These are phyloP conservation scores for Carassius auratus DNA, from an alignment of 2,113 vertebrate species.

Conservation along the genomic window DNA sequence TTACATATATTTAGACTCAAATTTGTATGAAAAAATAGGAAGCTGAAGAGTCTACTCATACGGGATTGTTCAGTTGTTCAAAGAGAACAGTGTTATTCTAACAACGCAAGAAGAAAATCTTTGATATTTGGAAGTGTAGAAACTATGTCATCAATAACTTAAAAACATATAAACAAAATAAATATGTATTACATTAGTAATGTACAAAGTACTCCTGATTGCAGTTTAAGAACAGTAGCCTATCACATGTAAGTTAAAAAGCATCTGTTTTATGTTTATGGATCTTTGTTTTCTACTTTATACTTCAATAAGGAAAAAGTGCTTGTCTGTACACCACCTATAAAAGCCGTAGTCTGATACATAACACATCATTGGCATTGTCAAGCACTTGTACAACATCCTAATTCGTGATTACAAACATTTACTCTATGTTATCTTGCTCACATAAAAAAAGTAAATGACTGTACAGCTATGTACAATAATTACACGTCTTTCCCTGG, in stretches of 20 bases:
- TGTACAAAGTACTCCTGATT: conserved; percentile 71
- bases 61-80: background rate
- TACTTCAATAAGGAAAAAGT: conserved; percentile 69
- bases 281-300: conserved; percentile 49
- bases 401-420: conserved; percentile 51
- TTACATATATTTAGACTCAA: conserved; percentile 31
- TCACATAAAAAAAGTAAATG: conserved; percentile 44
- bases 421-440: conserved; percentile 42
- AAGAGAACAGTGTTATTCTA: conserved; percentile 21
- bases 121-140: conserved; percentile 59
- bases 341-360: conserved; percentile 40
- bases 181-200: conserved; percentile 79
- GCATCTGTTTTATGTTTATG: conserved; percentile 46
- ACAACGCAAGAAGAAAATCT: conserved; percentile 47
- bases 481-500: conserved; percentile 37
- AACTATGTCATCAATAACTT: conserved; percentile 76
- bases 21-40: conserved; percentile 41
- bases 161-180: conserved; percentile 76
- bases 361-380: conserved; percentile 45
- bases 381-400: conserved; percentile 59
- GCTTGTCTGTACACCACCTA: conserved; percentile 64
- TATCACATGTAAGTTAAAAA: conserved; percentile 67
- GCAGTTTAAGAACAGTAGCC: conserved; percentile 71
- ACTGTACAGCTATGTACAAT: conserved; percentile 56
- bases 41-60: conserved; percentile 34